Base-by-base conservation (phyloP, 2,113 vertebrate species). In the Cottus gobio region DNA sequence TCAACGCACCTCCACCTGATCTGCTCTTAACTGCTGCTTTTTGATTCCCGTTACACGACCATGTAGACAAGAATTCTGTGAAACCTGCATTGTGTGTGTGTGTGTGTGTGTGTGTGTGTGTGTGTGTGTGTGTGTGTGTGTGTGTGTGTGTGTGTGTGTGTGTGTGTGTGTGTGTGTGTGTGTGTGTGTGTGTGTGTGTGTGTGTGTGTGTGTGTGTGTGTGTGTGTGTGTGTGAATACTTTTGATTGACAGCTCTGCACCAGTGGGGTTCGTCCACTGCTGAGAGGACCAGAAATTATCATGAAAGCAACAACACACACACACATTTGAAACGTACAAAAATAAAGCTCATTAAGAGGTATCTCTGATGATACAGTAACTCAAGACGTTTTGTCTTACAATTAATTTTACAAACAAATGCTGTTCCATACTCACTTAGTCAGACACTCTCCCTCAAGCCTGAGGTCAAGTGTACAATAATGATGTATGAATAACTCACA, bases 241-340 rank as follows among this genome's bases (percentile, higher is more conserved):
- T 75, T 61, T 89, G 88, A 90, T 68, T 80, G 89, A 72, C 89
- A 89, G 79, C 83, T 85, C 71, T 63, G 79, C 3, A 26, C 75
- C 28, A 7, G 52, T 42, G 70, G 60, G 82, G 79, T 75, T 85
- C 30, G 65, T 77, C 66, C 78, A 82, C 85, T 10, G 71, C 84
- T 83, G 66, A 86, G 72, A 80, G 64, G 37, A 89, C 66, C 62
- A 71, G 56, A 65, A 86, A 81, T 54, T 79, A 72, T 79, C 83
- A 75, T 60, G 83, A 79, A 80, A 79, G 77, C 70, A 86, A 62
- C 74, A 83, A 56, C 26, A 30, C 34, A 57, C 44, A 31, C 42
- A 52, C 37, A 46, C 16, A 65, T 46, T 63, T 7, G 5, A 13
- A 62, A 63, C 12, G 48, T 36, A 70, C 37, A 26, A 3, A 22